phyloP scores from a whole-genome alignment of 2,888 invertebrate species.

The Drosophila tripunctata region DNA sequence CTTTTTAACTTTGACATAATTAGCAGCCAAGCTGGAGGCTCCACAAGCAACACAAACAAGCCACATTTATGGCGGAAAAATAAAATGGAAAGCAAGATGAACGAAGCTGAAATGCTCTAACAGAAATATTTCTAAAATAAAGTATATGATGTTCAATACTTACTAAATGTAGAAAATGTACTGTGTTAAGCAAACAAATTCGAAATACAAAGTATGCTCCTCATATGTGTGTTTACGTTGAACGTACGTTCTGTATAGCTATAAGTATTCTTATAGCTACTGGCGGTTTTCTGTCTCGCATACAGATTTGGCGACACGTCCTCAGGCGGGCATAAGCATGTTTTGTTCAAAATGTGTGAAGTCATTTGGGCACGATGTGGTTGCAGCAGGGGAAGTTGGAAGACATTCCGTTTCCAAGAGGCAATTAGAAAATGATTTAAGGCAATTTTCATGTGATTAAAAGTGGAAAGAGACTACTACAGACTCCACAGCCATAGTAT shows the following conservation, averaged over 20 bases:
- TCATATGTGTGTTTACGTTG: too few relatives aligned
- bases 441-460: constrained; percentile 66
- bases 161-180: too few relatives aligned
- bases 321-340: constrained; percentile 52
- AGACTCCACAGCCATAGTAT: background rate
- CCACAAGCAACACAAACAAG: constrained; percentile 41
- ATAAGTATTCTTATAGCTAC: too few relatives aligned
- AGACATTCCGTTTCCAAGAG: constrained; percentile 29
- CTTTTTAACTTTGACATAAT: constrained; percentile 66
- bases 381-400: constrained; percentile 12
- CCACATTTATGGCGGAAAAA: background rate
- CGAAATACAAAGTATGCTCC: too few relatives aligned
- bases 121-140: background rate
- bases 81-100: background rate
- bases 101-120: background rate
- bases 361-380: constrained; percentile 47
- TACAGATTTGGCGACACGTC: constrained; percentile 51
- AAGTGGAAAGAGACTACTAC: constrained; percentile 35
- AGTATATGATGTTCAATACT: background rate
- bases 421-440: constrained; percentile 74
- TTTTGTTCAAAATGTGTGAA: constrained; percentile 52
- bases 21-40: constrained; percentile 50
- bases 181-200: too few relatives aligned
- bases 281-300: constrained; percentile 24
- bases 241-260: too few relatives aligned